Base-by-base conservation (phyloP, 2,797 vertebrate genomes). In the Danio tinwini region DNA sequence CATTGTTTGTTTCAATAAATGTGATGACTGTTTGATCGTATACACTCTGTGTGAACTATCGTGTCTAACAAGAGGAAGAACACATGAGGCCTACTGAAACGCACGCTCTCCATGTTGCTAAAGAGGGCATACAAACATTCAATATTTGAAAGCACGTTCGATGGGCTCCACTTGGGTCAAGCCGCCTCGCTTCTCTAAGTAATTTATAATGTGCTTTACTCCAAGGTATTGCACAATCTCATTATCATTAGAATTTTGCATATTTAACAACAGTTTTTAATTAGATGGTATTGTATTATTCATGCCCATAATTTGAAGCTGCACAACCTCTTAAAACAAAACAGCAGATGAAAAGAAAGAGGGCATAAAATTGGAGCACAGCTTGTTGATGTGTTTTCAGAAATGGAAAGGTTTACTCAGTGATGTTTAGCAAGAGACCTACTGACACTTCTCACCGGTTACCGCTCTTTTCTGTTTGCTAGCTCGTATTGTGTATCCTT, bases 241-340 rank as follows among this genome's bases (percentile, higher is more conserved):
- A 98, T 99, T 98, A 99, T 95, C 97, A 98, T 99, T 97, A 96
- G 93, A 96, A 96, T 94, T 99, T 98, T 99, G 97, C 98, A 99
- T 99, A 98, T 97, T 99, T 98, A 99, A 99, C 97, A 94, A 96
- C 94, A 94, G 92, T 98, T 98, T 99, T 99, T 99, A 99, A 99
- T 99, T 99, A 99, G 97, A 97, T 93, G 94, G 95, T 96, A 96
- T 97, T 98, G 97, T 97, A 99, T 99, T 99, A 99, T 99, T 99
- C 97, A 99, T 99, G 98, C 96, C 97, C 97, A 99, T 98, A 98
- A 99, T 98, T 97, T 98, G 93, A 96, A 94, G 94, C 93, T 85
- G 94, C 44, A 59, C 72, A 84, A 81, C 70, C 62, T 73, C 21
- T 75, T 63, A 80, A 80, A 82, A 83, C 42, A 44, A 67, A 83